phyloP scores from a whole-genome alignment of 2,113 vertebrate genomes.

The Atrichornis clamosus region DNA sequence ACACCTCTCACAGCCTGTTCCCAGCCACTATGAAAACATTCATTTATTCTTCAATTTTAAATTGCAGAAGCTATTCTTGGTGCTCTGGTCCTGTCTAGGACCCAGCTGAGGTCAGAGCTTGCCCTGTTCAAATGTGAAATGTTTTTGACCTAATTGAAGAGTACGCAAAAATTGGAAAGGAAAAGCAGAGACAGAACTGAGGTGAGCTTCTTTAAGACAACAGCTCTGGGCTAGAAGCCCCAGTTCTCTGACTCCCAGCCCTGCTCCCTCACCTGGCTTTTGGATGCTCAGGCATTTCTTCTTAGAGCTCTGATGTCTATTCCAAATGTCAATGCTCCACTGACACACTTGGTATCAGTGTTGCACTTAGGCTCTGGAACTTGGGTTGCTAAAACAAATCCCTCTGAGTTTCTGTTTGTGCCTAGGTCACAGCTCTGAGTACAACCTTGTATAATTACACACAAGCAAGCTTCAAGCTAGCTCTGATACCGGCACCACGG shows the following conservation, averaged over 20 bases:
- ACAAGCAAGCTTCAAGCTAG: not conserved
- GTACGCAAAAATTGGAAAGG: not conserved
- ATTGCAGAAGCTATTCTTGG: not conserved
- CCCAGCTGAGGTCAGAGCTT: not conserved
- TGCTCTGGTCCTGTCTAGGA: not conserved
- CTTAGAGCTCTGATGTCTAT: not conserved
- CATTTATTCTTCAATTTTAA: not conserved
- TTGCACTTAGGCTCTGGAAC: not conserved
- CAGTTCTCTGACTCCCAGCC: not conserved
- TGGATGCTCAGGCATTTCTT: not conserved
- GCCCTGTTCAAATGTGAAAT: not conserved
- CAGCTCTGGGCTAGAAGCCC: not conserved
- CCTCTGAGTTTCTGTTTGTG: not conserved
- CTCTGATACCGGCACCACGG: not conserved
- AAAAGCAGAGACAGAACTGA: not conserved
- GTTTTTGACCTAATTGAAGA: slow-evolving; percentile 2
- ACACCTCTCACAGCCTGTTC: not conserved
- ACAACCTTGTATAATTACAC: not conserved
- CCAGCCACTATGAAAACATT: not conserved
- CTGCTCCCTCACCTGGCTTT: not conserved
- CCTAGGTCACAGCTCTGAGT: not conserved
- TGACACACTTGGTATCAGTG: not conserved
- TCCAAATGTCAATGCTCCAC: not conserved
- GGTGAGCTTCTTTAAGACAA: not conserved
- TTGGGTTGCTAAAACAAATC: not conserved